Evolutionary conservation across 2,888 invertebrate genomes (phyloP).

Genomic region (Macaria notata): DNA sequence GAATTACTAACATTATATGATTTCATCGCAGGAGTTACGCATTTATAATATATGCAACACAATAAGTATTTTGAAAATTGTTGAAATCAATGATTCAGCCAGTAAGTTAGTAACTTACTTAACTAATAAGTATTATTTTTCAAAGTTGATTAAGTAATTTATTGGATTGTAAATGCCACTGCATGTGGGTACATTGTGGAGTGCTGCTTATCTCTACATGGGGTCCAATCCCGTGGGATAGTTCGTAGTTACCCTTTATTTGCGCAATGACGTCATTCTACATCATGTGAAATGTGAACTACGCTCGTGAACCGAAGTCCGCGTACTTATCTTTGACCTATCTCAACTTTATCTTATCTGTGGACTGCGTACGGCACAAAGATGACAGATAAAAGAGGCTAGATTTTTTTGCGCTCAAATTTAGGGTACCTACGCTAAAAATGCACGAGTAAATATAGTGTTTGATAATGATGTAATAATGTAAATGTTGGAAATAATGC

Average conservation of each 20-base stretch:
- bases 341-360: conserved; percentile 4
- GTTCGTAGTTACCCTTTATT: conserved; percentile 59
- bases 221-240: conserved; percentile 77
- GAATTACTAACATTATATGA: conserved; percentile 7
- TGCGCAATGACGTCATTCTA: conserved; percentile 26
- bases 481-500: conserved; percentile 48
- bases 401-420: not conserved
- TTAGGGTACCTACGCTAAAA: not conserved
- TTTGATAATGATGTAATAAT: conserved; percentile 19
- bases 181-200: conserved; percentile 75
- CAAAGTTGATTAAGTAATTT: conserved; percentile 41
- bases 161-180: conserved; percentile 62
- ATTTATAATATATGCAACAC: not conserved
- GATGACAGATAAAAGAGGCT: not conserved
- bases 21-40: not conserved
- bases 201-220: conserved; percentile 69
- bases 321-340: conserved; percentile 7
- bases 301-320: not conserved
- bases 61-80: conserved; percentile 19
- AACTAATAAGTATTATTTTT: conserved; percentile 34
- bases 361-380: not conserved
- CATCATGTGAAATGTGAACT: conserved; percentile 14
- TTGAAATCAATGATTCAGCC: conserved; percentile 26
- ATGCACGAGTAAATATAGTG: no score
- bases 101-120: conserved; percentile 1